phyloP scores from a whole-genome alignment of 1,140 invertebrate genomes.

The Penaeus chinensis region DNA sequence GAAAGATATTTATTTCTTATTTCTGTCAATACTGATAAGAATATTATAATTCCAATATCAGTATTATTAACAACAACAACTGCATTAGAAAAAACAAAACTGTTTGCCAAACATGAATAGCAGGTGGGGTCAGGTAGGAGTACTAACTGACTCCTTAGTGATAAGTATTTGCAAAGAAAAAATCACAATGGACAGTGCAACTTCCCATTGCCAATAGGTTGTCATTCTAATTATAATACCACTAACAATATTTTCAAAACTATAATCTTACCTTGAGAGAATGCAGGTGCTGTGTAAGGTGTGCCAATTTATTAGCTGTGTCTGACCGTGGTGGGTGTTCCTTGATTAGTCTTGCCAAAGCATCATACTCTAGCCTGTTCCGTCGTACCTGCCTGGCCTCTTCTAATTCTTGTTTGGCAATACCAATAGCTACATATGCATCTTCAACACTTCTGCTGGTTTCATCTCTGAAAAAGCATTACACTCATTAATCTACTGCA shows the following conservation, averaged over 20 bases:
- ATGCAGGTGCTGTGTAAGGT: slow-evolving; percentile 80
- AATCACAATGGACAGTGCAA: no score
- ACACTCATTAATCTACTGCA: no score
- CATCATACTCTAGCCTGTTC: slow-evolving; percentile 93
- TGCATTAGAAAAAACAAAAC: no score
- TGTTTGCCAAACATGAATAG: no score
- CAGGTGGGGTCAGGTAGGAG: no score
- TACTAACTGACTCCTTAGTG: no score
- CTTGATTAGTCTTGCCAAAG: slow-evolving; percentile 88
- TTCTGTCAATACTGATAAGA: background rate
- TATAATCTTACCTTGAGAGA: slow-evolving; percentile 71
- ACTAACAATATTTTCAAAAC: background rate
- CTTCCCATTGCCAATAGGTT: background rate
- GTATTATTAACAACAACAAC: no score
- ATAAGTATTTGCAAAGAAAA: no score
- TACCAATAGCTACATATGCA: slow-evolving; percentile 59
- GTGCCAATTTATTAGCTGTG: slow-evolving; percentile 80
- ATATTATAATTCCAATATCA: background rate
- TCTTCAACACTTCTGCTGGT: slow-evolving; percentile 60
- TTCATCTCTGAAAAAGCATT: slow-evolving; percentile 39
- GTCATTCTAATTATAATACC: background rate
- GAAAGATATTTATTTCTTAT: no score
- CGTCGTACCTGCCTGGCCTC: slow-evolving; percentile 75
- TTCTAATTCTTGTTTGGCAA: slow-evolving; percentile 68
- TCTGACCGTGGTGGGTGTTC: slow-evolving; percentile 89